These are phyloP conservation scores for Selene dorsalis DNA, from an alignment of 2,797 vertebrate genomes.

Conservation along the genomic window DNA sequence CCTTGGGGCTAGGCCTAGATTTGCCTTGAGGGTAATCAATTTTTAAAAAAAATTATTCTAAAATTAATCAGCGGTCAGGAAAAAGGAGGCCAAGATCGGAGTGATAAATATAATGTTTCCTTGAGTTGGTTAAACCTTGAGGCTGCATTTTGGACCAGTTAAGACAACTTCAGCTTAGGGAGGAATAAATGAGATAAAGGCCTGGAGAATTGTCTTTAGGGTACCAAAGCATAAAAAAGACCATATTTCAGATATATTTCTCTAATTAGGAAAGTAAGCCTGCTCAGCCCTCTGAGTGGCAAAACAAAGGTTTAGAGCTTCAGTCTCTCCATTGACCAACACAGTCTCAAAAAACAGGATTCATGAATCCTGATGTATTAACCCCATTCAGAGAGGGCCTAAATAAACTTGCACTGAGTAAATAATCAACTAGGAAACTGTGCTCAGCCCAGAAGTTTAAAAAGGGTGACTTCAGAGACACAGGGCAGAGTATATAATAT, in stretches of 20 bases:
- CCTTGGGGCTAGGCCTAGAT: slow-evolving; percentile 48
- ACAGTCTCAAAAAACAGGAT: background rate
- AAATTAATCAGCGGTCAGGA: slow-evolving; percentile 48
- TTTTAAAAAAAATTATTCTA: slow-evolving; percentile 36
- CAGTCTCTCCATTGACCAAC: background rate
- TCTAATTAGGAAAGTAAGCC: slow-evolving; percentile 8
- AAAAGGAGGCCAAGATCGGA: slow-evolving; percentile 41
- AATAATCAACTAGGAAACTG: slow-evolving; percentile 3
- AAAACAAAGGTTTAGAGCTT: slow-evolving; percentile 4
- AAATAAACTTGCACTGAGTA: background rate
- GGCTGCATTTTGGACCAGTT: slow-evolving; percentile 24
- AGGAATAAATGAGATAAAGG: slow-evolving; percentile 27
- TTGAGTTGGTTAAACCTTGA: slow-evolving; percentile 8
- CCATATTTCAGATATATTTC: background rate
- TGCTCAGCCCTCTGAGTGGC: background rate
- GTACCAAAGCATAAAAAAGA: slow-evolving; percentile 12
- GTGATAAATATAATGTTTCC: slow-evolving; percentile 32
- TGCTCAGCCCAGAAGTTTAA: background rate
- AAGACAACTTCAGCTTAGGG: background rate
- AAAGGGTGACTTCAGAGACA: slow-evolving; percentile 10
- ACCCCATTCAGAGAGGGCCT: background rate
- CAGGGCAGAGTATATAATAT: slow-evolving; percentile 1
- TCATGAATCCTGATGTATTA: background rate
- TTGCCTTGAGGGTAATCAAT: slow-evolving; percentile 60
- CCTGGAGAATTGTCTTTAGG: background rate